Conservation (phyloP, 2,113 vertebrate species). For the Pogonocichla stellata region DNA sequence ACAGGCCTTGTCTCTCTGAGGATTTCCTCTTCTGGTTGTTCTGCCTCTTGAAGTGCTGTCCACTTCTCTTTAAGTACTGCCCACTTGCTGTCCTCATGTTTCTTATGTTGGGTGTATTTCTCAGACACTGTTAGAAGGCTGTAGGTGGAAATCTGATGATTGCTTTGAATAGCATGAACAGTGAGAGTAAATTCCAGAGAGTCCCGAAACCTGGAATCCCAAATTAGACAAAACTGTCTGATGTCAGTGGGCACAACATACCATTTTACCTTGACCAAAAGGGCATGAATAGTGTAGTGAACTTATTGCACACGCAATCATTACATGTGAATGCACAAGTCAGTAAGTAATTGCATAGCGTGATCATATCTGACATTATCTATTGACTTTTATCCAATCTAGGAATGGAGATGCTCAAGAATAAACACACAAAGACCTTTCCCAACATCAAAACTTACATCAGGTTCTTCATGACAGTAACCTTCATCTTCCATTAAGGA, state of each 20-base stretch:
- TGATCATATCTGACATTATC: not conserved
- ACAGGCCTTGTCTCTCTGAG: not conserved
- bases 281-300: not conserved
- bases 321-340: not conserved
- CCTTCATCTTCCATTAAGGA: not conserved
- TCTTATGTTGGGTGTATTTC: conserved; percentile 23
- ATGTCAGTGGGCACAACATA: not conserved
- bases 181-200: conserved; percentile 74
- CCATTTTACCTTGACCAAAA: not conserved
- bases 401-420: not conserved
- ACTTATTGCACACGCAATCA: not conserved
- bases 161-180: conserved; percentile 80
- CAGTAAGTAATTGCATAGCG: not conserved
- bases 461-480: not conserved
- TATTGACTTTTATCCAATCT: not conserved
- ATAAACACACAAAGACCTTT: not conserved
- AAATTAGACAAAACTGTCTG: not conserved
- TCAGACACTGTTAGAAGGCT: conserved; percentile 65
- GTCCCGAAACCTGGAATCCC: conserved; percentile 77
- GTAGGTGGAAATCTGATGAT: conserved; percentile 84
- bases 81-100: not conserved
- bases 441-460: not conserved
- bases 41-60: not conserved
- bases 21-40: conserved; percentile 5
- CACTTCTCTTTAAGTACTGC: not conserved